phyloP scores from a whole-genome alignment of 2,113 vertebrate species.

The Tragulus kanchil region DNA sequence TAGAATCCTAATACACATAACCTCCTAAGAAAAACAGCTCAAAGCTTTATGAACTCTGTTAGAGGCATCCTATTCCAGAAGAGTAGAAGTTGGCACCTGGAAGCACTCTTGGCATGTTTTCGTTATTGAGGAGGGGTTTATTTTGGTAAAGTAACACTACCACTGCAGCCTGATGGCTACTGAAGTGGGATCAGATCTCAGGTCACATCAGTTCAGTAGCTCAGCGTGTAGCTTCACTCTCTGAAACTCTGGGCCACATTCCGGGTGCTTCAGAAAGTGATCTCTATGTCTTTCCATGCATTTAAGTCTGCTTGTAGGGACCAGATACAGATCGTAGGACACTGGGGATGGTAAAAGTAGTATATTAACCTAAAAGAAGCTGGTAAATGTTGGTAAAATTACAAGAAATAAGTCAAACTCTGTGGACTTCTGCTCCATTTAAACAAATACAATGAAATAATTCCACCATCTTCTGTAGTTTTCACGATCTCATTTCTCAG shows the following conservation, averaged over 20 bases:
- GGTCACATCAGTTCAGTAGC: constrained; percentile 78
- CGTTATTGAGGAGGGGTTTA: constrained; percentile 67
- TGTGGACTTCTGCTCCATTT: not conserved
- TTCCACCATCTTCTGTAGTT: constrained; percentile 43
- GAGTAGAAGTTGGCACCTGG: constrained; percentile 70
- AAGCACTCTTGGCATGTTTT: constrained; percentile 58
- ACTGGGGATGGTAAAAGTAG: not conserved
- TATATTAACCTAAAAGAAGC: no score
- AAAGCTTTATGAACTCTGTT: constrained; percentile 49
- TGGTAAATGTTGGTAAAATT: not conserved
- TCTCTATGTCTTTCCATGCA: constrained; percentile 5
- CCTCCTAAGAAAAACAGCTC: constrained; percentile 57
- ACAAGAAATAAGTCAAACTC: not conserved
- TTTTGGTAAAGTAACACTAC: constrained; percentile 78
- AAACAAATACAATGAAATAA: constrained; percentile 30
- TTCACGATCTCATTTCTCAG: constrained; percentile 18
- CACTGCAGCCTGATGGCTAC: constrained; percentile 63
- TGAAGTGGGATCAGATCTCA: constrained; percentile 77
- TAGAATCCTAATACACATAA: not conserved
- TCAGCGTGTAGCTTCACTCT: constrained; percentile 63
- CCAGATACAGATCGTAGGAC: not conserved
- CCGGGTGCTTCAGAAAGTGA: constrained; percentile 55
- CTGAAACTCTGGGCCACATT: constrained; percentile 76
- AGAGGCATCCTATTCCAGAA: constrained; percentile 73
- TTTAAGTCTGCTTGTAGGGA: not conserved